Evolutionary conservation across 2,888 invertebrate species (phyloP).

Genomic region (Autographa gamma): DNA sequence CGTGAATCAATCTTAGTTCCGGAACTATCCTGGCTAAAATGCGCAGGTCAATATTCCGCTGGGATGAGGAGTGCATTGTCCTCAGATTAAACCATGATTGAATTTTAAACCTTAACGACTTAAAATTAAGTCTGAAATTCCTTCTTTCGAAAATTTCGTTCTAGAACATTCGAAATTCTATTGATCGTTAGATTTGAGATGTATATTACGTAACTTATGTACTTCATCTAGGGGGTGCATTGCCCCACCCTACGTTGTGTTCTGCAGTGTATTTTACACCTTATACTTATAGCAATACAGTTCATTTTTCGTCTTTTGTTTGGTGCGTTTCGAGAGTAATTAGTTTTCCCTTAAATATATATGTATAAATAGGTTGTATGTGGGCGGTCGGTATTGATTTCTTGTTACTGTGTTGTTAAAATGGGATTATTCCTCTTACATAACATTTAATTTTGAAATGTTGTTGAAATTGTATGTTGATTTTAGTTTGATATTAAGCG

Average conservation of each 20-base stretch:
- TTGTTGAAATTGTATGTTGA: no score
- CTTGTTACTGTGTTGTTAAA: neutral
- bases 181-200: neutral
- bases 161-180: neutral
- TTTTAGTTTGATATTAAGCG: no score
- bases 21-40: no score
- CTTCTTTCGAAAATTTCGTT: neutral
- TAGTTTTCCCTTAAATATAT: no score
- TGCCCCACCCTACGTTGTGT: neutral
- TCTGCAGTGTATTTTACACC: neutral
- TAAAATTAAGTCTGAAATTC: no score
- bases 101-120: no score
- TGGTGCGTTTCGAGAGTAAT: neutral
- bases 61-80: no score
- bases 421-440: no score
- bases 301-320: neutral
- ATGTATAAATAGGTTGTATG: neutral
- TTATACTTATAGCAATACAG: neutral
- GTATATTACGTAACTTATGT: neutral
- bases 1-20: no score
- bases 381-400: neutral
- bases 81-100: no score
- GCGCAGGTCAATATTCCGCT: no score
- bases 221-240: slow-evolving; percentile 2
- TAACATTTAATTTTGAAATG: no score